Conservation (phyloP, 2,797 vertebrate species). For the Mus minutoides region DNA sequence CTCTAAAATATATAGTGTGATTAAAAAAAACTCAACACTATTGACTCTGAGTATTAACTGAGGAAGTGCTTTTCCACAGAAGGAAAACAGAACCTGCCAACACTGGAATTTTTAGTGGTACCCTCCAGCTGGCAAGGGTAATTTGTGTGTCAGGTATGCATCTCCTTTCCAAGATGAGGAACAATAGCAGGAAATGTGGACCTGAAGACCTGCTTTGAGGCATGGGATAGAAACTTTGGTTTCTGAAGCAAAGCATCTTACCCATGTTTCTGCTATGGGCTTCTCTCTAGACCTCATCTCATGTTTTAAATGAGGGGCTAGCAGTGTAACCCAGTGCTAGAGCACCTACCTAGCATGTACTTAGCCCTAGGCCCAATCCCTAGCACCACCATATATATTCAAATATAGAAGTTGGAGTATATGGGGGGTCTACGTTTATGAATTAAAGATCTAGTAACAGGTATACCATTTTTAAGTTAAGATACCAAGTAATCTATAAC, state of each 20-base stretch:
- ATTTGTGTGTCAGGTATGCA: background rate
- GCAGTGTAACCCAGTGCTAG: background rate
- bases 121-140: background rate
- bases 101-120: background rate
- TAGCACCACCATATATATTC: background rate
- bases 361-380: background rate
- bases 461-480: conserved; percentile 22
- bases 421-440: background rate
- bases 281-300: background rate
- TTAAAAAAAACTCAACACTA: background rate
- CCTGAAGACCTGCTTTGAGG: background rate
- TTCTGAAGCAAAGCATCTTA: background rate
- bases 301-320: background rate
- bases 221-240: background rate
- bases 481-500: background rate
- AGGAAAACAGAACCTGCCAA: background rate
- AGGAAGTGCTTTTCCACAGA: conserved; percentile 7
- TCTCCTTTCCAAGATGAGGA: background rate
- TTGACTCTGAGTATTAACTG: background rate
- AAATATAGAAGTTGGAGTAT: background rate
- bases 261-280: background rate
- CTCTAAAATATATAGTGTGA: background rate
- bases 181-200: background rate
- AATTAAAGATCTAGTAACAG: background rate
- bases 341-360: background rate